A percentile compares a stretch with the other conserved stretches of the same genome.
These are phyloP conservation scores for Drosophila fuyamai DNA, from an alignment of 1,140 invertebrate species.

Conservation along the genomic window DNA sequence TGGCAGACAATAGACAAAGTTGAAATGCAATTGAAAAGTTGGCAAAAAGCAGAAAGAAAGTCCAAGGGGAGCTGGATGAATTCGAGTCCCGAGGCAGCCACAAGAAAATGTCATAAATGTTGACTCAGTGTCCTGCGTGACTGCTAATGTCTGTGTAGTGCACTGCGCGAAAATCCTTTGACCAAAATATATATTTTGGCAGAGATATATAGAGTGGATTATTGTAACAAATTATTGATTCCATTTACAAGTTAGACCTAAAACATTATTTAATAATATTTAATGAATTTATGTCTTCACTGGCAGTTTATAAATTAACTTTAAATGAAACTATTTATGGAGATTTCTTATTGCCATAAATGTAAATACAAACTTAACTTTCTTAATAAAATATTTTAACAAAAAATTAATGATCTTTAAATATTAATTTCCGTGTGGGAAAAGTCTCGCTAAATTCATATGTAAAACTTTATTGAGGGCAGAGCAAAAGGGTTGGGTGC, in stretches of 20 bases:
- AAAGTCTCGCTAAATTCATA: conserved; percentile 61
- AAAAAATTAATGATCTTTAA: neutral
- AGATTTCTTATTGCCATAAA: too few relatives aligned
- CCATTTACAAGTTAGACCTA: too few relatives aligned
- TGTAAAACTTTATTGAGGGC: conserved; percentile 67
- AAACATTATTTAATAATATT: too few relatives aligned
- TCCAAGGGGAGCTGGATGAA: neutral
- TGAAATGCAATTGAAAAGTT: conserved; percentile 78
- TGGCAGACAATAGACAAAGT: conserved; percentile 63
- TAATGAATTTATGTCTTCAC: too few relatives aligned
- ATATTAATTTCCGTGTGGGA: conserved; percentile 1
- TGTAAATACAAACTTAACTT: neutral
- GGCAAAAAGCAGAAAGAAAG: conserved; percentile 21
- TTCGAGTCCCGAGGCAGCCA: conserved; percentile 18
- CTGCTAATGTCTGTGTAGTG: neutral
- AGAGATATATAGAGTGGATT: too few relatives aligned
- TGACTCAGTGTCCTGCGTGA: conserved; percentile 28
- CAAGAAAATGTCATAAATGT: conserved; percentile 71
- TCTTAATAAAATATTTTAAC: conserved; percentile 9
- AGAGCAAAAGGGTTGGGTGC: conserved; percentile 8
- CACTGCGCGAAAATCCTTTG: neutral
- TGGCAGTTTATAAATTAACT: too few relatives aligned
- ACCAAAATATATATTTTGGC: neutral
- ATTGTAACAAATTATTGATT: too few relatives aligned
- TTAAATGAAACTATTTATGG: too few relatives aligned